Evolutionary conservation across 2,888 invertebrate species (phyloP), one percentile per base, ranked within the genome.

Genomic region (Empis livida): DNA sequence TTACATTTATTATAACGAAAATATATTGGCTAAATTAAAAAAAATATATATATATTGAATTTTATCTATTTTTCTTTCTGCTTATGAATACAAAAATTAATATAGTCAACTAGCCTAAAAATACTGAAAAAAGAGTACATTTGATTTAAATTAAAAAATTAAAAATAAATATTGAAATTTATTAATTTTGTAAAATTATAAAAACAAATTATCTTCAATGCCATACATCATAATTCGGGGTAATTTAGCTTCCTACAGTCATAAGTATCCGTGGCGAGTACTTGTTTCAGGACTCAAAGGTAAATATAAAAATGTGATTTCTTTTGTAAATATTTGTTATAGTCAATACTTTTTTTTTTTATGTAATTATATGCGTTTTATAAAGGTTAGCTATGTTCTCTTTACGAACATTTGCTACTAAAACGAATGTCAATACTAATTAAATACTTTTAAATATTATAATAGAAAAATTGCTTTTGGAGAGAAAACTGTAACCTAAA

Each of bases 181-280:
- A 27, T 5, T n/a, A n/a, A n/a, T 35, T n/a, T 15, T 39, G 3
- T 16, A 16, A 39, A 16, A 40, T 10, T 10, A 23, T 10, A n/a
- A 13, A 41, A 41, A 41, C 49, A 55, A 53, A 51, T 47, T 50
- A 49, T 51, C 57, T 57, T 63, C 63, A 71, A 89, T 89, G 89
- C 89, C 88, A 74, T 89, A 89, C 80, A 85, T 89, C 77, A 76
- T 89, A 74, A 84, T 89, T 63, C 80, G 88, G 70, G 88, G 88
- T 72, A 88, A 88, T 75, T 77, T 88, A 65, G 85, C 86, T 69
- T 85, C 88, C 44, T 87, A 87, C 71, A 83, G 84, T 73, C 83
- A 86, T 73, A 82, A 81, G 73, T 83, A 84, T 74, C 87, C 87
- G 68, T 88, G 87, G 86, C 78, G 86, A 69, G 88, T 88, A 59